phyloP scores from a whole-genome alignment of 2,113 vertebrate species.

The Thamnophis sirtalis region DNA sequence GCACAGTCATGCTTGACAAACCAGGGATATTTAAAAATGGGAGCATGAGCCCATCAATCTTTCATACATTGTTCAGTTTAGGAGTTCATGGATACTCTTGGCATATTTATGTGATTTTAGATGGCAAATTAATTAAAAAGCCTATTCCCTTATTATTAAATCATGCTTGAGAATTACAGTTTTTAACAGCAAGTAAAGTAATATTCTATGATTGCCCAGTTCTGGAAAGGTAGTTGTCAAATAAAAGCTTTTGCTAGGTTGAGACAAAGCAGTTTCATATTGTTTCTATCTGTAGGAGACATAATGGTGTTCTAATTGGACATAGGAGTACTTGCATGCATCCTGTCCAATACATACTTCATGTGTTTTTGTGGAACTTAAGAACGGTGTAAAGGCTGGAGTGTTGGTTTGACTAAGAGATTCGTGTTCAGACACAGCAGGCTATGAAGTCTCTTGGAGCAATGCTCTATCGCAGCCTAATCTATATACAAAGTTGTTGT shows the following conservation, averaged over 20 bases:
- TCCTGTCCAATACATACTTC: background rate
- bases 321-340: background rate
- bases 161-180: rapidly evolving
- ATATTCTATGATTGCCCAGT: rapidly evolving
- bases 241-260: rapidly evolving
- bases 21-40: background rate
- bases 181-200: rapidly evolving
- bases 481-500: background rate
- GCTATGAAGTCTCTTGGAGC: too few species aligned
- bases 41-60: rapidly evolving
- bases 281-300: background rate
- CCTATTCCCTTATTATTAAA: background rate
- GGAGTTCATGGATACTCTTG: background rate
- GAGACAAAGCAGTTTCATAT: rapidly evolving
- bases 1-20: background rate
- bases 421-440: background rate
- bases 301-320: background rate
- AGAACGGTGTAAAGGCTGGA: background rate
- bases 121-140: rapidly evolving
- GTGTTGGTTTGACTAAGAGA: background rate
- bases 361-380: background rate
- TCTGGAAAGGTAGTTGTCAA: background rate
- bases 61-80: background rate
- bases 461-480: background rate
- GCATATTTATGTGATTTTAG: rapidly evolving